phyloP scores from a whole-genome alignment of 2,113 vertebrate genomes.

The Asarcornis scutulata region DNA sequence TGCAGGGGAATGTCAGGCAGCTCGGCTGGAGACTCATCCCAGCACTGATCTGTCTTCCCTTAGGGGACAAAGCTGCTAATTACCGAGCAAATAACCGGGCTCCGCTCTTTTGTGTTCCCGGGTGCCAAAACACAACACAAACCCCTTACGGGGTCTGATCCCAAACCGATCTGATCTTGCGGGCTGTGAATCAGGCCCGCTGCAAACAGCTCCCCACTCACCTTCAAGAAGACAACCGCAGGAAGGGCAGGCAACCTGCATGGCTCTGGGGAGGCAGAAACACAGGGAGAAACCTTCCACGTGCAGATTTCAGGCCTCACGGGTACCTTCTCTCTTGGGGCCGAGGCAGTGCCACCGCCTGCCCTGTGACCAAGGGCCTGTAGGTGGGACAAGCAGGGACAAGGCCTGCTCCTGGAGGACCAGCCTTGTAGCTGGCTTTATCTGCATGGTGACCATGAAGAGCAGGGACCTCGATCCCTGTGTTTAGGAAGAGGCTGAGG shows the following conservation, averaged over 20 bases:
- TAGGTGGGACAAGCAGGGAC: not conserved
- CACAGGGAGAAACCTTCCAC: accelerated
- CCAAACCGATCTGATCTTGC: slow-evolving; percentile 24
- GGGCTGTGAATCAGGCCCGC: not conserved
- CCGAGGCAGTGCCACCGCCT: not conserved
- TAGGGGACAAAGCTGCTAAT: not conserved
- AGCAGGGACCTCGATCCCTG: not conserved
- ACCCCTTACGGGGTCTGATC: not conserved
- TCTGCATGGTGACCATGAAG: not conserved
- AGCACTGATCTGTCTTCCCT: slow-evolving; percentile 1
- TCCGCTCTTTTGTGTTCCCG: slow-evolving; percentile 34
- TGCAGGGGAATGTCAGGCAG: not conserved
- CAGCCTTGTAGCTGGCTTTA: not conserved
- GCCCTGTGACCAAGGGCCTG: too few species aligned
- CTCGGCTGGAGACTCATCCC: not conserved
- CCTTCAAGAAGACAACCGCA: not conserved
- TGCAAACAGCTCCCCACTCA: not conserved
- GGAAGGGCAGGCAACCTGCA: not conserved
- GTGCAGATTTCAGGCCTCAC: not conserved
- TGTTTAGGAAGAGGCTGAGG: not conserved
- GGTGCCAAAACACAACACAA: not conserved
- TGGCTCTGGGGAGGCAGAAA: not conserved
- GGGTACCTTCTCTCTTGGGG: not conserved
- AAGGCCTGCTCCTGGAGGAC: not conserved
- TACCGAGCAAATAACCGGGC: slow-evolving; percentile 48